Evolutionary conservation across 2,888 invertebrate species (phyloP), one percentile per base, ranked within the genome.

Genomic region (Metellina segmentata): DNA sequence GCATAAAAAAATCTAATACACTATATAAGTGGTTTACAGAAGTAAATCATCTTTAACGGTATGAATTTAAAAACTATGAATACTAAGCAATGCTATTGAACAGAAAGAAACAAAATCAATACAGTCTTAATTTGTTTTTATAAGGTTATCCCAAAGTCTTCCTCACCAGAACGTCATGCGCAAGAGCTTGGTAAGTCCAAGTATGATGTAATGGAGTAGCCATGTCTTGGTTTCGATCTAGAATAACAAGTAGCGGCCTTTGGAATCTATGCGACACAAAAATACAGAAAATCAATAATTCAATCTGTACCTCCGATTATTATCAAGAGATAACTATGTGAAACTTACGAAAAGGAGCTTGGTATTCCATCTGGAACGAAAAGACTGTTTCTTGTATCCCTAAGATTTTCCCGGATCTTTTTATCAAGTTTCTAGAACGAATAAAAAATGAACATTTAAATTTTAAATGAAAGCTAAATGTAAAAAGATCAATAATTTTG

Each of bases 161-260:
- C 70, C 94, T 87, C 87, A 95, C 95, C 89, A 99, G 95, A 6
- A 99, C 97, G 96, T 99, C 99, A 95, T 99, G 99, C 49, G 98
- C 97, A 87, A 99, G 95, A 0, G 99, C 99, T 95, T 99, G 99
- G 95, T 99, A 99, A 0, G 99, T 99, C 99, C 99, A 99, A 0
- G 99, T 99, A 95, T 99, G 99, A 96, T 99, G 99, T 92, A 99
- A 95, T 49, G 99, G 99, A 74, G 99, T 99, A 1, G 99, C 99
- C 96, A 99, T 97, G 95, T 99, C 99, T 93, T 99, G 96, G 95
- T 98, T 98, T 92, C 99, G 96, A 95, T 99, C 99, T 89, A 99
- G 95, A 92, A 99, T 95, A 93, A 99, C 97, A 61, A 99, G 95
- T 94, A 99, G 96, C 0, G 99, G 99, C 81, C 99, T 96, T 94